phyloP scores from a whole-genome alignment of 2,888 invertebrate genomes.

The Plemyria rubiginata region DNA sequence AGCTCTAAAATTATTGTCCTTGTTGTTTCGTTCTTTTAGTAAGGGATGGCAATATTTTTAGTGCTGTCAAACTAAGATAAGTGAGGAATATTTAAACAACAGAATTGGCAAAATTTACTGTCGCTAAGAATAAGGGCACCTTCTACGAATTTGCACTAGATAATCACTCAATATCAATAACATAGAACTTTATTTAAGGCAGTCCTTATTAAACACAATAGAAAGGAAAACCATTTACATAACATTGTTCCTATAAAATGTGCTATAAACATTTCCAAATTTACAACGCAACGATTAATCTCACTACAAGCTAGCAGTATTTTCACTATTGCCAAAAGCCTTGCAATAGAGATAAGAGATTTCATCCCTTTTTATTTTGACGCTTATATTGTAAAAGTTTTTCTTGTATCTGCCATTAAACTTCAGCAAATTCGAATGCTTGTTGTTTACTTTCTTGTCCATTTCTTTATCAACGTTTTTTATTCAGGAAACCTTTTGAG shows the following conservation, averaged over 20 bases:
- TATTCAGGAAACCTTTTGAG: slow-evolving; percentile 26
- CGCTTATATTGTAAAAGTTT: slow-evolving; percentile 38
- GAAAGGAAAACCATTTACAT: background rate
- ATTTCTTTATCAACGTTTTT: slow-evolving; percentile 35
- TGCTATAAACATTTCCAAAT: slow-evolving; percentile 22
- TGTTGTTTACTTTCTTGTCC: slow-evolving; percentile 29
- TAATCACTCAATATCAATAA: no score
- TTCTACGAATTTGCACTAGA: no score
- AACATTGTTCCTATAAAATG: slow-evolving; percentile 12
- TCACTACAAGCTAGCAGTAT: slow-evolving; percentile 21
- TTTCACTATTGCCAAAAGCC: slow-evolving; percentile 26
- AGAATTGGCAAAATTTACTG: no score
- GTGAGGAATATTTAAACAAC: no score
- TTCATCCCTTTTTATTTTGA: slow-evolving; percentile 30
- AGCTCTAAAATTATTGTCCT: no score
- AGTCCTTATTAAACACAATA: no score
- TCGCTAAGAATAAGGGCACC: no score
- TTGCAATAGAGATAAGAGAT: slow-evolving; percentile 32
- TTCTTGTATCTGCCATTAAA: slow-evolving; percentile 38
- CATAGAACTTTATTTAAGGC: no score
- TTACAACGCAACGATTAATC: slow-evolving; percentile 22
- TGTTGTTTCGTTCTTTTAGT: no score
- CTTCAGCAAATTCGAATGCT: slow-evolving; percentile 30
- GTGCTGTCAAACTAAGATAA: no score
- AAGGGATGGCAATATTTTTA: no score